Evolutionary conservation across 2,888 invertebrate species (phyloP).

Genomic region (Coelinius sp.): DNA sequence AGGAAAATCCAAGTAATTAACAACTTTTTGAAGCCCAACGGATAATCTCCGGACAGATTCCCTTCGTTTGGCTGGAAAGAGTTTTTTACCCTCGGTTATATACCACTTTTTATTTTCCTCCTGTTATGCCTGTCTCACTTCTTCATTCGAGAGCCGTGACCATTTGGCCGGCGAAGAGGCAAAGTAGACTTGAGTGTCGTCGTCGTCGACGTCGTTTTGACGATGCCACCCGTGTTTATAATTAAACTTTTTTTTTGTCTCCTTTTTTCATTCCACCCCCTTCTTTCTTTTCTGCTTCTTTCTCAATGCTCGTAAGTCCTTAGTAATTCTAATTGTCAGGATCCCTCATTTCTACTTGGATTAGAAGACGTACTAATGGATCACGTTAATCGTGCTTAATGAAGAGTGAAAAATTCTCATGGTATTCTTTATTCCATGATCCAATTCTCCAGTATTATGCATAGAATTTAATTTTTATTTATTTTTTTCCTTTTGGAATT

Average conservation of each 20-base stretch:
- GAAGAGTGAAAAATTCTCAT: slow-evolving; percentile 17
- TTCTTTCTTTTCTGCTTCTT: slow-evolving; percentile 43
- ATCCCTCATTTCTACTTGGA: slow-evolving; percentile 35
- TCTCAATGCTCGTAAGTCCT: slow-evolving; percentile 55
- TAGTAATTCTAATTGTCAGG: slow-evolving; percentile 70
- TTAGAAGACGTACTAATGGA: slow-evolving; percentile 37
- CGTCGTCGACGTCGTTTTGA: slow-evolving; percentile 53
- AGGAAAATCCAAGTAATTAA: slow-evolving; percentile 70
- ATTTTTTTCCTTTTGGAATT: no score
- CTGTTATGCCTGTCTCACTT: slow-evolving; percentile 29
- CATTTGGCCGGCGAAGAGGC: slow-evolving; percentile 22
- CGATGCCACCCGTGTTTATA: slow-evolving; percentile 65
- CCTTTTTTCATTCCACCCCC: slow-evolving; percentile 41
- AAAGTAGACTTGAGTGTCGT: slow-evolving; percentile 39
- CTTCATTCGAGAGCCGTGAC: slow-evolving; percentile 44
- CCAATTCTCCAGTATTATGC: no score
- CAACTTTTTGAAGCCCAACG: slow-evolving; percentile 70
- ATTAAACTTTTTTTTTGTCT: slow-evolving; percentile 66
- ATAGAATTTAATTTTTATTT: no score
- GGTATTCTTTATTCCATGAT: no score
- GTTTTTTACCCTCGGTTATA: slow-evolving; percentile 54
- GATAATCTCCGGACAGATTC: slow-evolving; percentile 71
- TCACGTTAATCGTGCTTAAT: slow-evolving; percentile 36
- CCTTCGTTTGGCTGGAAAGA: slow-evolving; percentile 70
- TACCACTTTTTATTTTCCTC: slow-evolving; percentile 43